A percentile compares a stretch with the other conserved stretches of the same genome.
Evolutionary conservation across 2,888 invertebrate species (phyloP).

Genomic region (Clostera curtula): DNA sequence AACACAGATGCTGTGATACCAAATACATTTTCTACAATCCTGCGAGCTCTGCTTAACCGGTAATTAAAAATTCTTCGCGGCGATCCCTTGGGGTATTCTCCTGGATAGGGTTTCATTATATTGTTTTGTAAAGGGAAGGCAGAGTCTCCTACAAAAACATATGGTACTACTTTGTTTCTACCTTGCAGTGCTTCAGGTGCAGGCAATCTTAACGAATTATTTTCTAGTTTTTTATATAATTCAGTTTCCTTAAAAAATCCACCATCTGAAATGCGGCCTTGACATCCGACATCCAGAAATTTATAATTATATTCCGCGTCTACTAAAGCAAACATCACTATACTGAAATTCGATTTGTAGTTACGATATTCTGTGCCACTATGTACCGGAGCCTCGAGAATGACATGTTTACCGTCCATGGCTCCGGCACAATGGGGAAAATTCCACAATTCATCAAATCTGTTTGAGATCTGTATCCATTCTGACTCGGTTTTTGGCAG

Average conservation of each 20-base stretch:
- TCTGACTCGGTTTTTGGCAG: conserved; percentile 9
- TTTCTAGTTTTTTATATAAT: background rate
- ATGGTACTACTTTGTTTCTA: background rate
- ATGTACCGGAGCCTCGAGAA: conserved; percentile 17
- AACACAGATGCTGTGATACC: background rate
- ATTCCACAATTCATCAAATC: conserved; percentile 11
- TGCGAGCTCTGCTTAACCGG: background rate
- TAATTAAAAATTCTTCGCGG: background rate
- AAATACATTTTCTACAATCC: background rate
- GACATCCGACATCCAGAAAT: conserved; percentile 12
- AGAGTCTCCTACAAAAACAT: background rate
- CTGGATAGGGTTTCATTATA: background rate
- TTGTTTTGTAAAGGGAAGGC: background rate
- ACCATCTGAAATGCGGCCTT: conserved; percentile 7
- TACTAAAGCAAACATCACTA: conserved; percentile 25
- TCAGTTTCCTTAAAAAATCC: background rate
- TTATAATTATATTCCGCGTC: conserved; percentile 24
- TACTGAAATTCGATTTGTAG: conserved; percentile 20
- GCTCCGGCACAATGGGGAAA: conserved; percentile 15
- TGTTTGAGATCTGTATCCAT: conserved; percentile 9
- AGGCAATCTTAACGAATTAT: background rate
- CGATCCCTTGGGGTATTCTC: background rate
- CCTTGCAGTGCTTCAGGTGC: background rate
- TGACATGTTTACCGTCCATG: conserved; percentile 25
- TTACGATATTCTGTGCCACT: conserved; percentile 16